Base-by-base conservation (phyloP, 2,888 invertebrate genomes). In the Brenthis daphne region DNA sequence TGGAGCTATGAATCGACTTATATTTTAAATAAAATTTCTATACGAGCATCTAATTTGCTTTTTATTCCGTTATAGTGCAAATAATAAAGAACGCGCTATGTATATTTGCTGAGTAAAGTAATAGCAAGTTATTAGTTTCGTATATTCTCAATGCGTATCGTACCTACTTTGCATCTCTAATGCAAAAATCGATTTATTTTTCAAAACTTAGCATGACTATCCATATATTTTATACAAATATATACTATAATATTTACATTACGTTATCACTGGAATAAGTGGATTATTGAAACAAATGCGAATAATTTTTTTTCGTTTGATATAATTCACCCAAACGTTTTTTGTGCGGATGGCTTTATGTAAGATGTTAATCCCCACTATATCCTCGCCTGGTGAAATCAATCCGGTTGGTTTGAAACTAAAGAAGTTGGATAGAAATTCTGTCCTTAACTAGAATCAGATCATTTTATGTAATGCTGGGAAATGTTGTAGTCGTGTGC, bases 291-390 rank as follows among this genome's bases (percentile, higher is more conserved):
- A 80, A 83, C 84, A 84, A 84, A 80, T 82, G 84, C 82, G 83
- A 82, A 84, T 84, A 84, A 82, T 85, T 85, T 82, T 83, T 83
- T 87, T 87, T 87, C 85, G 83, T 71, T 74, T 79, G 86, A 87
- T 87, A 87, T 84, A 78, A 69, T 58, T 68, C 69, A 70, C 65
- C 68, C 57, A 57, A 66, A 63, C 55, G 29, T 71, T 72, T 72
- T 71, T 71, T 69, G 58, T 72, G 64, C 33, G 43, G 24, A 63
- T 53, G 43, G 58, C 48, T 58, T 60, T 61, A 63, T 67, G 54
- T 68, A 56, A 58, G 64, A 65, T 65, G 57, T 55, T 57, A 54
- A 53, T 16, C 63, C 70, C 54, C 60, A 48, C 57, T 64, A 33
- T 57, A 37, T 48, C 60, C 29, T 60, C 48, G 47, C 33, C 55